These are phyloP conservation scores for Pardosa pseudoannulata DNA, from an alignment of 2,888 invertebrate species.

Conservation along the genomic window DNA sequence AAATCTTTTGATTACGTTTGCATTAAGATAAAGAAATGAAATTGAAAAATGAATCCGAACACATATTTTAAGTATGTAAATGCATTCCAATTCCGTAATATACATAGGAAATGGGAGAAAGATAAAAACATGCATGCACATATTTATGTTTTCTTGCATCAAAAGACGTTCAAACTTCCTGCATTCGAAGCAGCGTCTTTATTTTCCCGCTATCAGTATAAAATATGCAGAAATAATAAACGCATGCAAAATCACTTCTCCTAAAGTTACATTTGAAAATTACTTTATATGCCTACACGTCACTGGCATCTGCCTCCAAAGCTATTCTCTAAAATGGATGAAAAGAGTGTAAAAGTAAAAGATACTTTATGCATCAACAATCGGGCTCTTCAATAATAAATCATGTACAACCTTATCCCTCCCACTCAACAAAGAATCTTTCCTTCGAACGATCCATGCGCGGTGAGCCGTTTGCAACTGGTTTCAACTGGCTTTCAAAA, in stretches of 20 bases:
- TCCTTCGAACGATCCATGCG: neutral
- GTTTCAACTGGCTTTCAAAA: constrained; percentile 28
- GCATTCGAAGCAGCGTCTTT: neutral
- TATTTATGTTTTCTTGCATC: too few relatives aligned
- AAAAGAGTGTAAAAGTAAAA: constrained; percentile 40
- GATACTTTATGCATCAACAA: constrained; percentile 51
- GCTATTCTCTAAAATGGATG: constrained; percentile 30
- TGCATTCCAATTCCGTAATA: too few relatives aligned
- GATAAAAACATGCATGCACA: too few relatives aligned
- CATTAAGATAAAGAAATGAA: too few relatives aligned
- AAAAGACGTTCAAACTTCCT: neutral
- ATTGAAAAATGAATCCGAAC: too few relatives aligned
- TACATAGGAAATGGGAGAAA: too few relatives aligned
- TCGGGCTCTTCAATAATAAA: constrained; percentile 58
- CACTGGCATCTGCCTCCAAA: constrained; percentile 34
- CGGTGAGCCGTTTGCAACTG: constrained; percentile 24
- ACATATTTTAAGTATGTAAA: too few relatives aligned
- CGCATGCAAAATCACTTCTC: constrained; percentile 27
- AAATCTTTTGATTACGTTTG: too few relatives aligned
- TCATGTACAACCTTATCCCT: constrained; percentile 23
- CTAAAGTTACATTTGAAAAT: constrained; percentile 47
- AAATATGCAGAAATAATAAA: constrained; percentile 44
- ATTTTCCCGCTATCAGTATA: constrained; percentile 7
- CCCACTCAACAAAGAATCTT: neutral
- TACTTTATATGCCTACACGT: constrained; percentile 38